These are phyloP conservation scores for Cyprinodon brontotheroides DNA, from an alignment of 2,113 vertebrate genomes.

Conservation along the genomic window DNA sequence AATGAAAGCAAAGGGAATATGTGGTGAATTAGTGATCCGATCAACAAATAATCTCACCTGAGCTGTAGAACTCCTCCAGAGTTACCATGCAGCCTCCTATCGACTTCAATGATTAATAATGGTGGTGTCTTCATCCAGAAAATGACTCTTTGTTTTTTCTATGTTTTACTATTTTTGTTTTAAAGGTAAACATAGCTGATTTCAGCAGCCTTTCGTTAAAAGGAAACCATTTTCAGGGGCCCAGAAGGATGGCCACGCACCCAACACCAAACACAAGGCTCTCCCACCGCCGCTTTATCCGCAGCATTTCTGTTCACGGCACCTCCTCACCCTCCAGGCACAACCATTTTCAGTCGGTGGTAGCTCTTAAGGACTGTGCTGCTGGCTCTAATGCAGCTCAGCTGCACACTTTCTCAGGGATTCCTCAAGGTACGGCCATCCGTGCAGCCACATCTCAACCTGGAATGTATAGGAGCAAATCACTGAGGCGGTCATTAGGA, in stretches of 20 bases:
- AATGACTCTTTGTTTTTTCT: neutral
- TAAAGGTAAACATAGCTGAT: slow-evolving; percentile 31
- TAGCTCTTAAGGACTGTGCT: neutral
- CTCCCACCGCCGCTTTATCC: neutral
- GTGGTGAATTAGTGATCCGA: too few species aligned
- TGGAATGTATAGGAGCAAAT: neutral
- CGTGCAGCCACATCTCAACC: neutral
- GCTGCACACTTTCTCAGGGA: slow-evolving; percentile 50
- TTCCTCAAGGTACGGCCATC: neutral
- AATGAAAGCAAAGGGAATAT: too few species aligned
- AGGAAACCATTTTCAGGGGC: slow-evolving; percentile 5
- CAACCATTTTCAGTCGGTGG: neutral
- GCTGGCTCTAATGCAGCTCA: neutral
- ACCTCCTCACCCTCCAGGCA: slow-evolving; percentile 38
- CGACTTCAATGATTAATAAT: too few species aligned
- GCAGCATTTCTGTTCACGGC: neutral
- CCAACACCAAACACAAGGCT: slow-evolving; percentile 26
- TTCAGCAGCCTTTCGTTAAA: slow-evolving; percentile 14
- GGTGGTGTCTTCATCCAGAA: neutral
- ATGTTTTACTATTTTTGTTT: neutral
- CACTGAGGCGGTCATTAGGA: neutral
- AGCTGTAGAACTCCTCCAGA: too few species aligned
- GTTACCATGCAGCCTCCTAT: too few species aligned
- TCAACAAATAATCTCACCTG: too few species aligned
- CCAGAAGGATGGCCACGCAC: slow-evolving; percentile 58